Conservation (phyloP, 2,113 vertebrate species). For the Hydrochoerus hydrochaeris region DNA sequence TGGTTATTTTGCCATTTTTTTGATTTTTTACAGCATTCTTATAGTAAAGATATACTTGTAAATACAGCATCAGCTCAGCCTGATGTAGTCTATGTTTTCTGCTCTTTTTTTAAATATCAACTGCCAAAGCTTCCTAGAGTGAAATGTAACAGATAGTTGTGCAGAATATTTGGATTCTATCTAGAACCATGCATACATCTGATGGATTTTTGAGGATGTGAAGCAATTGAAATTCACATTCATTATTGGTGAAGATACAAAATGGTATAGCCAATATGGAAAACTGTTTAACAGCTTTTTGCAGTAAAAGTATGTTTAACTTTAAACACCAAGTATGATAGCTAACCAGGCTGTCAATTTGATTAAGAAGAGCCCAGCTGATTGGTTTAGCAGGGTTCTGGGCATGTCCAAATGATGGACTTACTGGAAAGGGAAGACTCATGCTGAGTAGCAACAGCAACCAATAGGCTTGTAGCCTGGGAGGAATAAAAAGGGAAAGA, state of each 20-base stretch:
- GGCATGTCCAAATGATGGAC: background rate
- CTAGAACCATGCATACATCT: constrained; percentile 61
- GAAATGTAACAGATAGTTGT: constrained; percentile 31
- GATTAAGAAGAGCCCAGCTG: background rate
- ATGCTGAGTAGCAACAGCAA: background rate
- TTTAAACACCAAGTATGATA: background rate
- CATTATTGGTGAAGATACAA: background rate
- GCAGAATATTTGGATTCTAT: constrained; percentile 56
- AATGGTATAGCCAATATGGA: background rate
- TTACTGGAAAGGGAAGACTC: background rate
- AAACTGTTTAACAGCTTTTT: background rate
- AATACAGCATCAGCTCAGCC: constrained; percentile 83
- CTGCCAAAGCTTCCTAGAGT: constrained; percentile 81
- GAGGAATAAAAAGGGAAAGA: background rate
- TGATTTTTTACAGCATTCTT: constrained; percentile 78
- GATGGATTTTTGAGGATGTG: background rate
- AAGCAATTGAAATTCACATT: background rate
- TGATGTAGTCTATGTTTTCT: constrained; percentile 85
- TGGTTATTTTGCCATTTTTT: constrained; percentile 85
- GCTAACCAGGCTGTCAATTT: background rate
- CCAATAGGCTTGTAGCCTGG: background rate
- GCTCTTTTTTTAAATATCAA: constrained; percentile 80
- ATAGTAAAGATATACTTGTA: constrained; percentile 78
- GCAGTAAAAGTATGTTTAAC: background rate
- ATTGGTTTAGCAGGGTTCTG: background rate